Evolutionary conservation across 53 echinoderm and acorn worm species (phyloP), one percentile per base, ranked within the genome.

Genomic region (Echinometra lucunter): DNA sequence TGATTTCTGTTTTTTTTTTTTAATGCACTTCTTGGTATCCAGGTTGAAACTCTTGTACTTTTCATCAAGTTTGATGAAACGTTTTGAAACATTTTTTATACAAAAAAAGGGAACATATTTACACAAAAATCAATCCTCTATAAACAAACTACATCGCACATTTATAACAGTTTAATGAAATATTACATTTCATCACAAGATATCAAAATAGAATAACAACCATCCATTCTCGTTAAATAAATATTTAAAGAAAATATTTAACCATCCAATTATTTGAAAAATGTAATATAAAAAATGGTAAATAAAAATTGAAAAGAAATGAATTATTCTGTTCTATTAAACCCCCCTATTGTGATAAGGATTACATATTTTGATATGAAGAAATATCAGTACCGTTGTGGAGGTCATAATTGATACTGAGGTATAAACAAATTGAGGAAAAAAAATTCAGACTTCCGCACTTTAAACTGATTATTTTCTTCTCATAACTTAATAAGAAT

Each of bases 401-500:
- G 85, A 47, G 49, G 85, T 21, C 85, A 49, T 49, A n/a, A n/a
- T 45, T 35, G 42, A 81, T 49, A 85, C 21, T 53, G 45, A 49
- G 27, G 49, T 1, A 85, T 85, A 85, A 53, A 85, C 85, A 53
- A 85, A 85, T 85, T 85, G 47, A 49, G n/a, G 49, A 12, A 85
- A 85, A 45, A 1, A 85, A n/a, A 85, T 85, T 85, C 49, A 3
- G 53, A 85, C 78, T 78, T 78, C 78, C 78, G 78, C 21, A 40
- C 9, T 49, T 49, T 85, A 85, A 85, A 85, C 85, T 85, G 85
- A 85, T 85, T 85, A 85, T 30, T 35, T 49, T 47, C 49, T 49
- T 49, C 45, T 47, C 85, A 32, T 89, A 89, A 89, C 60, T 19
- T 35, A 89, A 89, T 89, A 28, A 89, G 60, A 32, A 57, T 89